These are phyloP conservation scores for Remorina albescens DNA, from an alignment of 2,797 vertebrate genomes.

Conservation along the genomic window DNA sequence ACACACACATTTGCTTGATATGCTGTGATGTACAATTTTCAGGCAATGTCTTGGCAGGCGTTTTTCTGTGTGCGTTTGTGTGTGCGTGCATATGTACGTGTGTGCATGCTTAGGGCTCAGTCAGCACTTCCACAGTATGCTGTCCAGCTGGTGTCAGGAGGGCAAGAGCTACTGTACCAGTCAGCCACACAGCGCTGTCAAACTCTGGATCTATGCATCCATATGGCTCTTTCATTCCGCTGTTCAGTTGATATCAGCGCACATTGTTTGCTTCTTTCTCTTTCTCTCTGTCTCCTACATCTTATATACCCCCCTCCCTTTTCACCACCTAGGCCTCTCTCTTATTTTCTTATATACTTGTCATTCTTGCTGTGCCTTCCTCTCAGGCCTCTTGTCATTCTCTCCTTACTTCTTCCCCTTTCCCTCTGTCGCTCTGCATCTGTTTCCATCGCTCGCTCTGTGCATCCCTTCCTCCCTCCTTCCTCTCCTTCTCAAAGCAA, in stretches of 20 bases:
- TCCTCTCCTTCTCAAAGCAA: slow-evolving; percentile 75
- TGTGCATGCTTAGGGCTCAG: slow-evolving; percentile 55
- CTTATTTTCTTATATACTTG: slow-evolving; percentile 34
- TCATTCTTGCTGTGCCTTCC: slow-evolving; percentile 46
- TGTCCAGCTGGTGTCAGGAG: slow-evolving; percentile 79
- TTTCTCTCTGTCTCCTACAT: slow-evolving; percentile 11
- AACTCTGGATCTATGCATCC: slow-evolving; percentile 42
- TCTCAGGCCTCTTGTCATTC: slow-evolving; percentile 59
- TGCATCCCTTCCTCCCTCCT: slow-evolving; percentile 69
- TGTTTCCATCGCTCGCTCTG: slow-evolving; percentile 62
- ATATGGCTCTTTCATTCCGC: slow-evolving; percentile 22
- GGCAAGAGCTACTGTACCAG: slow-evolving; percentile 63
- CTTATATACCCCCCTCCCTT: slow-evolving; percentile 8
- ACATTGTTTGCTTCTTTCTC: slow-evolving; percentile 8
- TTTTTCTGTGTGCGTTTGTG: slow-evolving; percentile 48
- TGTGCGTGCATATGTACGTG: slow-evolving; percentile 48
- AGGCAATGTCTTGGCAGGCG: slow-evolving; percentile 69
- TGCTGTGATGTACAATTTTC: slow-evolving; percentile 78
- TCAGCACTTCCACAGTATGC: slow-evolving; percentile 74
- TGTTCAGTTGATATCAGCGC: slow-evolving; percentile 34
- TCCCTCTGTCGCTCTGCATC: slow-evolving; percentile 62
- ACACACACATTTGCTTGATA: slow-evolving; percentile 54
- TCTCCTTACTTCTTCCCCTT: slow-evolving; percentile 53
- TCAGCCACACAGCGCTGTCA: slow-evolving; percentile 37
- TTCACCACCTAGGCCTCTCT: slow-evolving; percentile 27